Base-by-base conservation (phyloP, 2,888 invertebrate genomes). In the Heteromurus nitidus region DNA sequence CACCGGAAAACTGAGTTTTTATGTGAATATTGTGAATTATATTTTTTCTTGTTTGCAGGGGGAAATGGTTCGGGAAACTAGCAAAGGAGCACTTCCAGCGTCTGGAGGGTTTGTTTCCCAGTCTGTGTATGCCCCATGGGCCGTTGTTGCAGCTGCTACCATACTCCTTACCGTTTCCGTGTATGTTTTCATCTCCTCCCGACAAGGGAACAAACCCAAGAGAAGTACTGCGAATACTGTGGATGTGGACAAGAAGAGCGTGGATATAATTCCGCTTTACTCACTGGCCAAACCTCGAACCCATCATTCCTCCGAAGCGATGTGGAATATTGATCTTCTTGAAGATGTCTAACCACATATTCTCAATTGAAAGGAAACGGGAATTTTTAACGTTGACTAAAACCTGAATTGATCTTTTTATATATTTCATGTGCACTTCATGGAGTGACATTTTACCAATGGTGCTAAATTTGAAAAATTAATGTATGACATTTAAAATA, bases 281-380 rank as follows among this genome's bases (percentile, higher is more conserved):
- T 68, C 69, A 22, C 26, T 28, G 22, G 42, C 42, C 18, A 82
- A 83, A 67, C 47, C 28, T 3, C 30, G 76, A 50, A 31, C 70
- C 30, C 70, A 30, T 36, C 69, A 65, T 58, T 24, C 73, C 2
- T 53, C 80, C 7, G 76, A 83, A 44, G 76, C 74, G 24, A 80
- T 76, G 75, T 80, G 83, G 83, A 83, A 83, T 60, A 70, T 64
- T 50, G 76, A 83, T 20, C 69, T 83, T 9, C 30, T 80, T 44
- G 69, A 76, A 36, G 64, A 80, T n/a, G n/a, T n/a, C n/a, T n/a
- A n/a, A n/a, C n/a, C n/a, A n/a, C n/a, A n/a, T n/a, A n/a, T n/a
- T n/a, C n/a, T n/a, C n/a, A n/a, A n/a, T n/a, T n/a, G n/a, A n/a
- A n/a, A n/a, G n/a, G n/a, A n/a, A n/a, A n/a, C n/a, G n/a, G n/a